Evolutionary conservation across 2,888 invertebrate genomes (phyloP).

Genomic region (Theristus sp.): DNA sequence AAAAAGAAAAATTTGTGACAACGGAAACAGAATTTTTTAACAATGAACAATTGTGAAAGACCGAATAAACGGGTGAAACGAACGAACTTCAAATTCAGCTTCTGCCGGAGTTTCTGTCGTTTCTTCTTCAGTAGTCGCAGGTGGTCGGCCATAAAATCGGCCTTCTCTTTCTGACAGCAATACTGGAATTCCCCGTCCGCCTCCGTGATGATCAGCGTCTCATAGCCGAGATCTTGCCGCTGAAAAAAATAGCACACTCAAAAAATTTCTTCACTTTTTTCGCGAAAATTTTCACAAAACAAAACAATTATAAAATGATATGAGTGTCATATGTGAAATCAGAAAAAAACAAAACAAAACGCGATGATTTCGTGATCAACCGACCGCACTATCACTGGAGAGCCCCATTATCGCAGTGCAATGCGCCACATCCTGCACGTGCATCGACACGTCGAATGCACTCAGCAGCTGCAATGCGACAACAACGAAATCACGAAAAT

Average conservation of each 20-base stretch:
- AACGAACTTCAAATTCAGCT: slow-evolving; percentile 37
- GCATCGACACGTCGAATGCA: neutral
- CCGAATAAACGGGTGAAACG: too few relatives aligned
- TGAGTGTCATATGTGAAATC: neutral
- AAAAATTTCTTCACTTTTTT: too few relatives aligned
- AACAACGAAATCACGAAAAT: neutral
- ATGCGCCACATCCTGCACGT: neutral
- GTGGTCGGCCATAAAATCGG: neutral
- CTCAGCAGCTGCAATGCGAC: neutral
- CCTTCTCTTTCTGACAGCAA: neutral
- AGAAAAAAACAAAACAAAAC: neutral
- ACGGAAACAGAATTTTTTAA: too few relatives aligned
- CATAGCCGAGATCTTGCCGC: neutral
- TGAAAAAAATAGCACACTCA: too few relatives aligned
- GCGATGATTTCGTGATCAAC: neutral
- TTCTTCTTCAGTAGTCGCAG: neutral
- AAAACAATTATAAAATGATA: too few relatives aligned
- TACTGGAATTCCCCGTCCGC: neutral
- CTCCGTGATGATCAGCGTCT: neutral
- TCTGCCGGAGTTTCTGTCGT: neutral
- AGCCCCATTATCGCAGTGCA: neutral
- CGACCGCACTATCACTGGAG: neutral
- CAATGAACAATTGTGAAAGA: too few relatives aligned
- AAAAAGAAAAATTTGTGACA: too few relatives aligned
- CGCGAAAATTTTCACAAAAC: too few relatives aligned